Conservation (phyloP, 2,797 vertebrate species). For the Sandelia bainsii region DNA sequence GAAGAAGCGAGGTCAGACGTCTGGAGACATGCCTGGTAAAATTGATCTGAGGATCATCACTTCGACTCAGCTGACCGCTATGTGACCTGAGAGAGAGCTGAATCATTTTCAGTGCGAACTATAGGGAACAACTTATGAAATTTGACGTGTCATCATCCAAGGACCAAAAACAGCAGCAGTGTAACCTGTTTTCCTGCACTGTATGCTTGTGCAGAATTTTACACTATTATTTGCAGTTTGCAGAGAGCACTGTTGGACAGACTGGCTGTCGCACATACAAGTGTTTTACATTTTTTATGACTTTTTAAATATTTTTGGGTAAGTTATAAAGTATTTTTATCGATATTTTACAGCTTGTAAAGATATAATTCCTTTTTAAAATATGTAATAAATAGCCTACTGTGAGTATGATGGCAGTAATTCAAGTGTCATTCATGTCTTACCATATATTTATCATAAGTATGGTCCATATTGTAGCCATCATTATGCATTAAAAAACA, state of each 20-base stretch:
- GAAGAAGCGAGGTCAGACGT: conserved; percentile 78
- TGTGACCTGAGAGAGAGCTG: conserved; percentile 78
- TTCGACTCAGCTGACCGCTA: conserved; percentile 86
- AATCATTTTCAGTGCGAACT: neutral
- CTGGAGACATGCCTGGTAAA: conserved; percentile 86
- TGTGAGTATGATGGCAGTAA: conserved; percentile 16
- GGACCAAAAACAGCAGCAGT: neutral
- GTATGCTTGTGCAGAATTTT: neutral
- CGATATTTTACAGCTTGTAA: conserved; percentile 15
- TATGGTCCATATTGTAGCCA: neutral
- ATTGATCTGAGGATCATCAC: conserved; percentile 87
- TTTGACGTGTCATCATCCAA: neutral
- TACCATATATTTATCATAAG: neutral
- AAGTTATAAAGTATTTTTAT: conserved; percentile 43
- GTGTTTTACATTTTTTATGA: neutral
- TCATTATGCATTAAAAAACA: too few relatives aligned
- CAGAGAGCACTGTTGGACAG: neutral
- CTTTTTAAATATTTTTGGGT: conserved; percentile 14
- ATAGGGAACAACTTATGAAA: neutral
- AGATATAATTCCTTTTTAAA: conserved; percentile 23
- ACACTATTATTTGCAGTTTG: neutral
- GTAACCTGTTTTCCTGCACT: neutral
- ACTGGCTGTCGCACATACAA: conserved; percentile 15
- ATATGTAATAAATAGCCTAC: conserved; percentile 6
- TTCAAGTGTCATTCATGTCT: conserved; percentile 20